Percentiles rank a stretch among this genome's conserved stretches.
These are phyloP conservation scores for Prosapia bicincta DNA, from an alignment of 2,888 invertebrate species.

Conservation along the genomic window DNA sequence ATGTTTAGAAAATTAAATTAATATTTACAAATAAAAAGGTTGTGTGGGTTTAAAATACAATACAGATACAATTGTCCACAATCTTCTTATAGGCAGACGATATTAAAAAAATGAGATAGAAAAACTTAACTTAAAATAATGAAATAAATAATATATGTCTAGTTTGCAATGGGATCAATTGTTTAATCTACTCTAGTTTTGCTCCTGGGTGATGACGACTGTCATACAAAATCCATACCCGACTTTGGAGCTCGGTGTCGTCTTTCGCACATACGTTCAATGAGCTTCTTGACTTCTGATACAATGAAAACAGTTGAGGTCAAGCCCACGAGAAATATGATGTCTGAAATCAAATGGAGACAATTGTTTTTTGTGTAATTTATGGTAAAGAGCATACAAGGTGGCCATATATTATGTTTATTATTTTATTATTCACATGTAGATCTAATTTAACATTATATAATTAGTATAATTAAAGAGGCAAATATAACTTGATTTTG, in stretches of 20 bases:
- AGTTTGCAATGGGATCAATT: slow-evolving; percentile 5
- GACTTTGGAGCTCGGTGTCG: slow-evolving; percentile 43
- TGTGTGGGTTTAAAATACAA: too few relatives aligned
- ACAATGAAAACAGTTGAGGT: slow-evolving; percentile 96
- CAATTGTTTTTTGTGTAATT: too few relatives aligned
- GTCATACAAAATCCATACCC: slow-evolving; percentile 74
- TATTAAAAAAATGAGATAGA: background rate
- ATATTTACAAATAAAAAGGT: too few relatives aligned
- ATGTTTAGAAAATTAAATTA: too few relatives aligned
- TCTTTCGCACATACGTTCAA: slow-evolving; percentile 71
- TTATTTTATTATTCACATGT: too few relatives aligned
- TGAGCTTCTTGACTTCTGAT: slow-evolving; percentile 86
- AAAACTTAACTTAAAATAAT: slow-evolving; percentile 13
- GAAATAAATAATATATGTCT: slow-evolving; percentile 17
- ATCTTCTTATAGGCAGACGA: background rate
- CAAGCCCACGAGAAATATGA: slow-evolving; percentile 82
- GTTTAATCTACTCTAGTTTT: slow-evolving; percentile 38
- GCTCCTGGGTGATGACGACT: slow-evolving; percentile 39
- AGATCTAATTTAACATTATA: too few relatives aligned
- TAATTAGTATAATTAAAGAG: too few relatives aligned
- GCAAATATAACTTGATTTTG: too few relatives aligned
- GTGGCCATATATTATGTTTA: too few relatives aligned
- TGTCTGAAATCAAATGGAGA: slow-evolving; percentile 60
- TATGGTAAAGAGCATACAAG: too few relatives aligned
- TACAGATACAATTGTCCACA: background rate